A percentile compares a stretch with the other conserved stretches of the same genome.
Conservation (phyloP, 2,888 invertebrate genomes). For the Palloptera scutellata region DNA sequence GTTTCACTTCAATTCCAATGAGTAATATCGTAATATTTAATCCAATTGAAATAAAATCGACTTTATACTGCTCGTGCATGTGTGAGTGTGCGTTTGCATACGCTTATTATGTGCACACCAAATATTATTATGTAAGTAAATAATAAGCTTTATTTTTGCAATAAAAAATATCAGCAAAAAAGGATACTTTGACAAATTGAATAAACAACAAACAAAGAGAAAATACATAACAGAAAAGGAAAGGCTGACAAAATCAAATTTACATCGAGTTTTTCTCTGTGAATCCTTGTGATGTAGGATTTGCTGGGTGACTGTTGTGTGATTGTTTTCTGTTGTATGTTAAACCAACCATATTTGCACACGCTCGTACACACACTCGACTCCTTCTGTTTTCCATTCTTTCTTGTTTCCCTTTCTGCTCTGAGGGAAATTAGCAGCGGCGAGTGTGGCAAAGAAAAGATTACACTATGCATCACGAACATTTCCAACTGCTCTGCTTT, state of each 20-base stretch:
- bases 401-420: neutral
- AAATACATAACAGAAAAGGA: neutral
- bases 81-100: no score
- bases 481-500: neutral
- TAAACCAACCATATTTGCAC: conserved; percentile 21
- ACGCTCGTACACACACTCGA: conserved; percentile 19
- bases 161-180: neutral
- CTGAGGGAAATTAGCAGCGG: conserved; percentile 4
- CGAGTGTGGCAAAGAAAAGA: neutral
- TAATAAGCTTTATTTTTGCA: no score
- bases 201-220: conserved; percentile 11
- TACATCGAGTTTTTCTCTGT: neutral
- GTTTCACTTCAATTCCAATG: no score
- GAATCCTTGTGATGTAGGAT: neutral
- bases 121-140: no score
- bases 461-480: neutral
- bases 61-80: no score
- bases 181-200: neutral
- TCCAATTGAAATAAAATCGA: no score
- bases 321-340: no score
- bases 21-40: no score
- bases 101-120: no score
- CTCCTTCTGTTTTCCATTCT: neutral
- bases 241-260: neutral
- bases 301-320: neutral